phyloP scores from a whole-genome alignment of 2,888 invertebrate genomes.

The Dryadula phaetusa region DNA sequence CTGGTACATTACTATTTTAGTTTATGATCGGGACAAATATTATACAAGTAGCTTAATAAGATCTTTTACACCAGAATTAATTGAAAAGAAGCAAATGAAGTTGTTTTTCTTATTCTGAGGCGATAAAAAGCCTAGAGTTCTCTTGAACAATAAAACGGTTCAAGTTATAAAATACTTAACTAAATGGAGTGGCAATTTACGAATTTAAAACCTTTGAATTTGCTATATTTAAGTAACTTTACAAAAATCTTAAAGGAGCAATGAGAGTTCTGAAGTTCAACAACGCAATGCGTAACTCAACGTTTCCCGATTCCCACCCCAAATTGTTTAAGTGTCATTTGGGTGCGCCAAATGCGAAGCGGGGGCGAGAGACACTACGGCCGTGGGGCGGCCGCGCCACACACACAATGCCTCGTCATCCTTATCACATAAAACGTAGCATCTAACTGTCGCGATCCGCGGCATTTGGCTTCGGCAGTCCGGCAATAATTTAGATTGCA shows the following conservation, averaged over 20 bases:
- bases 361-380: conserved; percentile 41
- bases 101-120: no score
- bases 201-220: no score
- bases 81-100: no score
- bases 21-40: no score
- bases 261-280: conserved; percentile 8
- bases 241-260: not conserved
- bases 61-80: no score
- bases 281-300: conserved; percentile 43
- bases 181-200: no score
- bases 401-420: conserved; percentile 42
- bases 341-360: conserved; percentile 53
- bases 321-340: conserved; percentile 48
- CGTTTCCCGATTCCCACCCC: conserved; percentile 46
- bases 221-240: not conserved
- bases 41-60: no score
- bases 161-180: no score
- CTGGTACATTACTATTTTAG: no score
- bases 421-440: conserved; percentile 43
- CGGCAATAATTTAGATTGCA: no score
- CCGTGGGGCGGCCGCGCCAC: conserved; percentile 41
- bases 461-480: conserved; percentile 16
- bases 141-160: no score
- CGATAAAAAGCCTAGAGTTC: no score
- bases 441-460: conserved; percentile 18